Evolutionary conservation across 2,888 invertebrate species (phyloP).

Genomic region (Heliconius aoede): DNA sequence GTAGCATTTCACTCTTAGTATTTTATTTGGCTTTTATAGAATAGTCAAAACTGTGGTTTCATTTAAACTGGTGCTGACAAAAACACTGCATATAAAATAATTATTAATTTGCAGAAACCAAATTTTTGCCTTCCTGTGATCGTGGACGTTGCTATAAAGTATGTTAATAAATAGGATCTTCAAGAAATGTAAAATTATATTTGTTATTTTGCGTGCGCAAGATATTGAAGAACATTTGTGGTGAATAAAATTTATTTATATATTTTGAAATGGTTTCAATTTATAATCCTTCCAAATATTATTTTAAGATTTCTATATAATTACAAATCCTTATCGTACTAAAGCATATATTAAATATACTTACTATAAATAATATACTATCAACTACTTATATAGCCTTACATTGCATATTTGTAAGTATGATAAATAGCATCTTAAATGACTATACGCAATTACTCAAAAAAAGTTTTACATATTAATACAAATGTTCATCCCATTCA

Average conservation of each 20-base stretch:
- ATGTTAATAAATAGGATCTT: conserved; percentile 75
- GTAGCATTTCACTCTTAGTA: no score
- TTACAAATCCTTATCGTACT: not conserved
- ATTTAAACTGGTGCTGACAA: no score
- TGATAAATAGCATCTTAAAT: not conserved
- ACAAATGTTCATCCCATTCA: not conserved
- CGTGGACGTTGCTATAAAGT: conserved; percentile 76
- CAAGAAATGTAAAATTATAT: conserved; percentile 69
- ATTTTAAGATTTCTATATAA: no score
- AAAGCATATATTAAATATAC: no score
- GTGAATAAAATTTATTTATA: conserved; percentile 82
- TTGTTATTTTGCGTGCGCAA: conserved; percentile 81
- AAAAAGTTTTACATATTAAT: not conserved
- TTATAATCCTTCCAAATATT: not conserved
- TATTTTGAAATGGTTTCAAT: conserved; percentile 59
- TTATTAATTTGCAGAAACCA: no score
- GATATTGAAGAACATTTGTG: conserved; percentile 76
- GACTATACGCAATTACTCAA: not conserved
- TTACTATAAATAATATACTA: not conserved
- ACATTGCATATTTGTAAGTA: not conserved
- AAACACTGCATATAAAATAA: no score
- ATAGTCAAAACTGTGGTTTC: no score
- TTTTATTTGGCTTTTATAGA: no score
- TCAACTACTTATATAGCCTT: not conserved
- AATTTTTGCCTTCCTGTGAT: conserved; percentile 81